These are phyloP conservation scores for Trichacis sp. DNA, from an alignment of 2,888 invertebrate species.

Conservation along the genomic window DNA sequence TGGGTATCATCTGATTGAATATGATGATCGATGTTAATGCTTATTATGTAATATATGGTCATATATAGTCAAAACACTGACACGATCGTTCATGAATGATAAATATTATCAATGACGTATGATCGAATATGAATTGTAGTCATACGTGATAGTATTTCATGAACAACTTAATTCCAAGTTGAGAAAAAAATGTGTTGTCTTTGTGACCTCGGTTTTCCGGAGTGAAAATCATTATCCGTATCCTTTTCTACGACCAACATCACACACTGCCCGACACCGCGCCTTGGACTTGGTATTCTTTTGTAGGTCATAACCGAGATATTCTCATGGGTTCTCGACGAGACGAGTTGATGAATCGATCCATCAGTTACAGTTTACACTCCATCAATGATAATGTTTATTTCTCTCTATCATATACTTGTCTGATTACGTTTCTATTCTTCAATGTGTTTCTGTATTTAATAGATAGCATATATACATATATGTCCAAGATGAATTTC, in stretches of 20 bases:
- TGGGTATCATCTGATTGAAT: too few relatives aligned
- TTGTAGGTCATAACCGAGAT: constrained; percentile 58
- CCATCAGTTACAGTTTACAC: constrained; percentile 22
- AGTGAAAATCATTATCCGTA: neutral
- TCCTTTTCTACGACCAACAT: neutral
- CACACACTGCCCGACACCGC: neutral
- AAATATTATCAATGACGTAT: too few relatives aligned
- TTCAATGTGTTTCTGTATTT: constrained; percentile 45
- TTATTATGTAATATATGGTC: too few relatives aligned
- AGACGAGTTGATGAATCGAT: constrained; percentile 60
- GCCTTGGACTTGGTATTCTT: constrained; percentile 44
- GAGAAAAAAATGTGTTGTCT: neutral
- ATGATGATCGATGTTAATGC: too few relatives aligned
- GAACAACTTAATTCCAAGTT: too few relatives aligned
- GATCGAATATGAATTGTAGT: too few relatives aligned
- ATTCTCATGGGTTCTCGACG: constrained; percentile 55
- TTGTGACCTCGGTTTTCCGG: neutral
- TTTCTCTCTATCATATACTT: constrained; percentile 43
- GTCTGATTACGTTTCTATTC: constrained; percentile 45
- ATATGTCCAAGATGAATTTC: constrained; percentile 16
- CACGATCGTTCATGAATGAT: too few relatives aligned
- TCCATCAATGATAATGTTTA: constrained; percentile 14
- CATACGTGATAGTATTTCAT: too few relatives aligned
- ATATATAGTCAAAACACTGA: too few relatives aligned
- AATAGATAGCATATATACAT: constrained; percentile 45